A percentile compares a stretch with the other conserved stretches of the same genome.
Conservation (phyloP, 1,140 invertebrate genomes). For the Ceratosolen solmsi region DNA sequence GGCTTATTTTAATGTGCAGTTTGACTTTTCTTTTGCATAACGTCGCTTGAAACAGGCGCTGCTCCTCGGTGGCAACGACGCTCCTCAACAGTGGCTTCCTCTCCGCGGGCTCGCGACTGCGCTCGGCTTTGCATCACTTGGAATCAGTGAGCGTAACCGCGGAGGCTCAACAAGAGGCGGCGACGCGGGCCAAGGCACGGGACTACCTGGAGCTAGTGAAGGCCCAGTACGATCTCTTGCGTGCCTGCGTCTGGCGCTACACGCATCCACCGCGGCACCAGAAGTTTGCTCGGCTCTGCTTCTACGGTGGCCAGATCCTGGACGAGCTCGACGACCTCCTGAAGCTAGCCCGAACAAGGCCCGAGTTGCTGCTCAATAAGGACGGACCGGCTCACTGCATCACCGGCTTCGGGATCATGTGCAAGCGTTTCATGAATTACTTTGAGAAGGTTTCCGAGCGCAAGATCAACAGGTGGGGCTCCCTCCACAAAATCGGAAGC, state of each 20-base stretch:
- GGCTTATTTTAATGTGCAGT: too few relatives aligned
- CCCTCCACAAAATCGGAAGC: too few relatives aligned
- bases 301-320: slow-evolving; percentile 67
- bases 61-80: slow-evolving; percentile 59
- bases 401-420: slow-evolving; percentile 54
- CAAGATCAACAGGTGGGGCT: slow-evolving; percentile 65
- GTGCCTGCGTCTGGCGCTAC: slow-evolving; percentile 69
- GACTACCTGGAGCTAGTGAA: slow-evolving; percentile 62
- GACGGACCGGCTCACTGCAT: slow-evolving; percentile 43
- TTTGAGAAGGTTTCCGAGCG: slow-evolving; percentile 70
- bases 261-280: slow-evolving; percentile 62
- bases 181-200: slow-evolving; percentile 54
- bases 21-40: too few relatives aligned
- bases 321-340: slow-evolving; percentile 64
- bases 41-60: slow-evolving; percentile 55
- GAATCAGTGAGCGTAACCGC: slow-evolving; percentile 33
- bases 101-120: slow-evolving; percentile 56
- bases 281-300: slow-evolving; percentile 61
- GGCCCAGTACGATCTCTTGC: slow-evolving; percentile 64
- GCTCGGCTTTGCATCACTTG: slow-evolving; percentile 51
- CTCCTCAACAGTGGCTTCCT: slow-evolving; percentile 66
- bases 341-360: slow-evolving; percentile 41
- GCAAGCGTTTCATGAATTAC: slow-evolving; percentile 70
- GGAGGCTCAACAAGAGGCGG: slow-evolving; percentile 41
- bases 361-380: slow-evolving; percentile 37